A percentile compares a stretch with the other conserved stretches of the same genome.
phyloP scores from a whole-genome alignment of 2,888 invertebrate species.

The Agonum fuliginosum region DNA sequence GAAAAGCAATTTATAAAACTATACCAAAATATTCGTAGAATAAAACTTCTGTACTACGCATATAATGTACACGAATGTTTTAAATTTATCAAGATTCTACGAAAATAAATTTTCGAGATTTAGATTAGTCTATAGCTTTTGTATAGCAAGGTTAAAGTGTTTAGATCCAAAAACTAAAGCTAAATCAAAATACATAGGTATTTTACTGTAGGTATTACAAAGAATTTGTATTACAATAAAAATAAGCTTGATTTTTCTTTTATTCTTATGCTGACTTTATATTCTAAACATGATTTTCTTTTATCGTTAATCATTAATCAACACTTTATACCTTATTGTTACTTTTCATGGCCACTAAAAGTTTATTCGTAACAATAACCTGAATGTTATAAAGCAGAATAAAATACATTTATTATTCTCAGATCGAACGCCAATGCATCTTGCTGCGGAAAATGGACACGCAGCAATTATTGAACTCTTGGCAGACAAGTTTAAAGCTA shows the following conservation, averaged over 20 bases:
- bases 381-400: too few species aligned
- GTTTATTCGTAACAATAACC: too few species aligned
- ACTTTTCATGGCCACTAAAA: neutral
- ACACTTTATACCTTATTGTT: neutral
- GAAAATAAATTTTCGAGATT: slow-evolving; percentile 4
- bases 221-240: neutral
- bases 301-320: slow-evolving; percentile 15
- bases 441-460: slow-evolving; percentile 98
- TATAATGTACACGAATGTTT: neutral
- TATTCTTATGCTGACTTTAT: neutral
- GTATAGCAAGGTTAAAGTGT: slow-evolving; percentile 21
- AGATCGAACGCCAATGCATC: slow-evolving; percentile 97
- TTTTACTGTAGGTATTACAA: slow-evolving; percentile 15
- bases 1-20: neutral
- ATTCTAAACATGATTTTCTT: neutral
- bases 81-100: neutral
- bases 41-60: neutral
- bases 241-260: slow-evolving; percentile 6
- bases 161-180: neutral
- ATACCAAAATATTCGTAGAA: neutral
- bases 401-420: slow-evolving; percentile 59
- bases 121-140: slow-evolving; percentile 16
- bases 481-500: slow-evolving; percentile 98
- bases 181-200: neutral
- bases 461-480: slow-evolving; percentile 95